These are phyloP conservation scores for Hemiprocne comata DNA, from an alignment of 2,113 vertebrate species.

Conservation along the genomic window DNA sequence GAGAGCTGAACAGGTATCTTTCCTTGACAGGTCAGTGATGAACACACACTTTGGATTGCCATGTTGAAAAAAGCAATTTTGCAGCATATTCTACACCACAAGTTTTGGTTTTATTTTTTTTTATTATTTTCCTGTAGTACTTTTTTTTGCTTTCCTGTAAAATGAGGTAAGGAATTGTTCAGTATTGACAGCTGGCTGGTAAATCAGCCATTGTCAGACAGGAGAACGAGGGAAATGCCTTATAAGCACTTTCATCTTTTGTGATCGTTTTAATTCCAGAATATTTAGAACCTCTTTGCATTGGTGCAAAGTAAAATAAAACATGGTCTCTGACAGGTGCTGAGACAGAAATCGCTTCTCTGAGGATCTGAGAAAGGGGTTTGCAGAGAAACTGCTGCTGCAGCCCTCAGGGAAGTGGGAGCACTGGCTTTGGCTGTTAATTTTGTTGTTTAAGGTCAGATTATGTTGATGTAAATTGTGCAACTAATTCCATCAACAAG, in stretches of 20 bases:
- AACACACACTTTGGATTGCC: neutral
- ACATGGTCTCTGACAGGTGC: neutral
- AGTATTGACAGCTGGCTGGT: slow-evolving; percentile 26
- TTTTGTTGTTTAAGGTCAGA: slow-evolving; percentile 50
- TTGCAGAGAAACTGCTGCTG: neutral
- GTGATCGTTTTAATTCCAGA: neutral
- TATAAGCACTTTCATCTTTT: slow-evolving; percentile 20
- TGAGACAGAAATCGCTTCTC: neutral
- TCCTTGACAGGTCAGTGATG: neutral
- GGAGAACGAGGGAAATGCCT: neutral
- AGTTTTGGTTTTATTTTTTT: neutral
- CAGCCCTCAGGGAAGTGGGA: neutral
- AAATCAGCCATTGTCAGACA: neutral
- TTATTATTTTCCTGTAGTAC: too few relatives aligned
- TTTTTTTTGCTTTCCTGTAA: neutral
- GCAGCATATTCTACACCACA: neutral
- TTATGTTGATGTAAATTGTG: neutral
- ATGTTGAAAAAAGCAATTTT: neutral
- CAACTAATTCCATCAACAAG: slow-evolving; percentile 37
- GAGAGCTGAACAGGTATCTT: neutral
- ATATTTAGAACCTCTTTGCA: slow-evolving; percentile 6
- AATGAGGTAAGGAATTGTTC: slow-evolving; percentile 16
- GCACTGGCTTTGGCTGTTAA: neutral
- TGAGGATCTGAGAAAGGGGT: neutral
- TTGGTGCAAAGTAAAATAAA: slow-evolving; percentile 9